These are phyloP conservation scores for Tetraodon nigroviridis DNA, from an alignment of 2,113 vertebrate species.

Conservation along the genomic window DNA sequence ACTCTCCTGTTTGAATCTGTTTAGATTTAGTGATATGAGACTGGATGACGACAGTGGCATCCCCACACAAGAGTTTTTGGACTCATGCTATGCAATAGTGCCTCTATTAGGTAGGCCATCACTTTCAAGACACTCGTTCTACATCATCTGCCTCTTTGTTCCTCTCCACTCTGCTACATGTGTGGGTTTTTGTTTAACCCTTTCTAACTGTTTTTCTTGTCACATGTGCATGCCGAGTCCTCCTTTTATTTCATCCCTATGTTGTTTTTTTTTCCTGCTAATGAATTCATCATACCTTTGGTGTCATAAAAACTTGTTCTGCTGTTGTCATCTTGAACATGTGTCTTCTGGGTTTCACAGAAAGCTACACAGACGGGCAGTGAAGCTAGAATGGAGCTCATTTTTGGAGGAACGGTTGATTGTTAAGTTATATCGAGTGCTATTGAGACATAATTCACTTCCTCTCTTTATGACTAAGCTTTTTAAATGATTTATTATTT, in stretches of 20 bases:
- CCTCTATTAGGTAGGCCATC: conserved; percentile 90
- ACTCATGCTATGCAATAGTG: conserved; percentile 96
- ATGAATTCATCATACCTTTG: neutral
- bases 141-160: conserved; percentile 19
- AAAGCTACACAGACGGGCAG: neutral
- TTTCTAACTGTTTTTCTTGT: neutral
- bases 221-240: conserved; percentile 25
- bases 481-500: no score
- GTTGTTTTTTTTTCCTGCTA: conserved; percentile 19
- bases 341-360: neutral
- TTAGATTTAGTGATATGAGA: conserved; percentile 95
- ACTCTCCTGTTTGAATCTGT: conserved; percentile 70
- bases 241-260: conserved; percentile 2
- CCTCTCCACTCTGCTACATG: conserved; percentile 20
- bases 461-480: no score
- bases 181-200: conserved; percentile 23
- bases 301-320: neutral
- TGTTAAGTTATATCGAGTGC: neutral
- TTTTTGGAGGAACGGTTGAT: neutral
- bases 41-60: conserved; percentile 91
- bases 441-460: no score
- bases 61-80: conserved; percentile 93
- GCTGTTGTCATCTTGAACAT: neutral
- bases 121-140: conserved; percentile 45
- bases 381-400: neutral